Evolutionary conservation across 2,888 invertebrate genomes (phyloP).

Genomic region (Drosophila heteroneura): DNA sequence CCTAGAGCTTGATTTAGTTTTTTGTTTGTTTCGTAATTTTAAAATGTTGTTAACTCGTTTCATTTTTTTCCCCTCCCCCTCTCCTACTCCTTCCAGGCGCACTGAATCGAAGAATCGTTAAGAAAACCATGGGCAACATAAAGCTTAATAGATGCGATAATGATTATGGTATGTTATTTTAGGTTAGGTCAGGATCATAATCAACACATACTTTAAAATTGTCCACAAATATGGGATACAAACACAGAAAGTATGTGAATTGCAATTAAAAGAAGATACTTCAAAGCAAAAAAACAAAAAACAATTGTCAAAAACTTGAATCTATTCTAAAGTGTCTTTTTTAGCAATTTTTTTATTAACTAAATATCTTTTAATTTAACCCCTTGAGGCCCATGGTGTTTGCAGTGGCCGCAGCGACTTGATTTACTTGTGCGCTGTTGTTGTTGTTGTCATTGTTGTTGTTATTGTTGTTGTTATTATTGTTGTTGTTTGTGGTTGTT

Average conservation of each 20-base stretch:
- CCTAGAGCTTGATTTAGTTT: slow-evolving; percentile 62
- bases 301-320: not conserved
- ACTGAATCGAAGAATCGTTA: not conserved
- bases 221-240: not conserved
- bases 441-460: slow-evolving; percentile 5
- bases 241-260: not conserved
- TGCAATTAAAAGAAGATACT: not conserved
- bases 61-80: not conserved
- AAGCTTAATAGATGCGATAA: not conserved
- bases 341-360: not conserved
- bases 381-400: slow-evolving; percentile 47
- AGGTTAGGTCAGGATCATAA: not conserved
- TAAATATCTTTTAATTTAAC: slow-evolving; percentile 8
- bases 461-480: slow-evolving; percentile 34
- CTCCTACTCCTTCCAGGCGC: not conserved
- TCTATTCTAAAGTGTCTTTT: not conserved
- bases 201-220: not conserved
- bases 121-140: not conserved
- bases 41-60: slow-evolving; percentile 63
- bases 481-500: slow-evolving; percentile 50
- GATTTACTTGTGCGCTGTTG: slow-evolving; percentile 32
- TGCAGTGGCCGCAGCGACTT: slow-evolving; percentile 47
- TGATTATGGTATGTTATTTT: not conserved
- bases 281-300: not conserved
- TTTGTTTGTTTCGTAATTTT: slow-evolving; percentile 70